Conservation (phyloP, 2,888 invertebrate species). For the Petrophora chlorosata region DNA sequence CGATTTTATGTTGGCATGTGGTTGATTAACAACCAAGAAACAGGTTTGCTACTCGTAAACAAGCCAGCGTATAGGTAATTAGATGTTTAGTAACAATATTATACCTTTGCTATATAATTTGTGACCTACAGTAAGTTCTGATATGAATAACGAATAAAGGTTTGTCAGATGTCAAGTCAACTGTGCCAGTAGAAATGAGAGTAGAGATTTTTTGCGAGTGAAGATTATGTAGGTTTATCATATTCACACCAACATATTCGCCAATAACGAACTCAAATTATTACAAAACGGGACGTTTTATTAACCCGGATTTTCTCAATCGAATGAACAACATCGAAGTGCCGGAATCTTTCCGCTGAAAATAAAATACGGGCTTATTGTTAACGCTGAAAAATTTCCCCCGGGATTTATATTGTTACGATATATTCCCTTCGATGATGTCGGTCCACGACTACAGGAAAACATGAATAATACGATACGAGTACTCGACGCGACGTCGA, state of each 20-base stretch:
- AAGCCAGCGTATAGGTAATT: too few relatives aligned
- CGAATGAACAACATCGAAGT: conserved; percentile 39
- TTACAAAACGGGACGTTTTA: conserved; percentile 33
- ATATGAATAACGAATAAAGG: too few relatives aligned
- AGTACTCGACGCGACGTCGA: conserved; percentile 23
- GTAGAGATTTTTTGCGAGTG: neutral
- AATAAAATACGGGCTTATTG: conserved; percentile 55
- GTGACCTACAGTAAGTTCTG: too few relatives aligned
- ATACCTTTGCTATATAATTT: too few relatives aligned
- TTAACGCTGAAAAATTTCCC: conserved; percentile 55
- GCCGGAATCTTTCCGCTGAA: conserved; percentile 43
- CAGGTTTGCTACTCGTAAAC: too few relatives aligned
- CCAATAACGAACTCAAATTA: conserved; percentile 29
- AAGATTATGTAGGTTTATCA: conserved; percentile 1
- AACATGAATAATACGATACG: conserved; percentile 42
- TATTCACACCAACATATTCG: conserved; percentile 24
- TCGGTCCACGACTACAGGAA: conserved; percentile 37
- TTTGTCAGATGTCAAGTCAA: too few relatives aligned
- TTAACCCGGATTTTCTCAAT: conserved; percentile 39
- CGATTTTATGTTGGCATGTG: neutral
- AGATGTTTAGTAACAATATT: too few relatives aligned
- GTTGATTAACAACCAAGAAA: too few relatives aligned
- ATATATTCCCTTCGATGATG: conserved; percentile 50
- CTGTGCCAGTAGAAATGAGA: conserved; percentile 1
- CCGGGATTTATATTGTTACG: conserved; percentile 47